Percentiles rank a stretch among this genome's conserved stretches.
phyloP scores from a whole-genome alignment of 2,113 vertebrate species.

The Clarias batrachus region DNA sequence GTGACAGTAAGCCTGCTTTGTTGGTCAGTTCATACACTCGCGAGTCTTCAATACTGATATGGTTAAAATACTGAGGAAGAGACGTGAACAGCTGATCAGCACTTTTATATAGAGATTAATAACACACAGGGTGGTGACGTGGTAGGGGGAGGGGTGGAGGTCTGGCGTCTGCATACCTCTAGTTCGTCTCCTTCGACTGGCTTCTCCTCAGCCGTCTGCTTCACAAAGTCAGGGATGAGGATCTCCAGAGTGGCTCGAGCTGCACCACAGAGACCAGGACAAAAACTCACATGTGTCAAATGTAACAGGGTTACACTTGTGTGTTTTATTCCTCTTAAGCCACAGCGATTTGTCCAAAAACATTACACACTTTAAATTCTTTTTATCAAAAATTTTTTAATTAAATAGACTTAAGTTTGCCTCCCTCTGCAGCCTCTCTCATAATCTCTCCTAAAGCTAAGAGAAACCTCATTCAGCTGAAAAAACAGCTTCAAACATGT shows the following conservation, averaged over 20 bases:
- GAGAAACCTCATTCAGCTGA: too few species aligned
- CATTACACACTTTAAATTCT: background rate
- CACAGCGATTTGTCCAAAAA: background rate
- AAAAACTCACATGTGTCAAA: background rate
- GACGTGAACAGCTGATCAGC: constrained; percentile 43
- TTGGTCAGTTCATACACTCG: constrained; percentile 98
- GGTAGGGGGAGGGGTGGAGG: background rate
- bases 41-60: constrained; percentile 99
- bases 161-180: constrained; percentile 75
- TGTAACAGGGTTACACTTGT: too few species aligned
- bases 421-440: too few species aligned
- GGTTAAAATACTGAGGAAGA: constrained; percentile 95
- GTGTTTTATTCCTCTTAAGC: too few species aligned
- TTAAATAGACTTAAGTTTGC: too few species aligned
- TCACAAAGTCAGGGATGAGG: constrained; percentile 98
- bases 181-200: constrained; percentile 93
- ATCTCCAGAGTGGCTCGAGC: constrained; percentile 99
- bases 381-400: too few species aligned
- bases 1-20: constrained; percentile 97
- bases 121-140: background rate
- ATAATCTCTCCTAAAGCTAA: too few species aligned
- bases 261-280: constrained; percentile 54
- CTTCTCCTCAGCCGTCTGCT: constrained; percentile 97
- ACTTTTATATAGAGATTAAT: background rate
- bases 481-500: too few species aligned